Conservation (phyloP, 2,113 vertebrate species). For the Montifringilla adamsi region DNA sequence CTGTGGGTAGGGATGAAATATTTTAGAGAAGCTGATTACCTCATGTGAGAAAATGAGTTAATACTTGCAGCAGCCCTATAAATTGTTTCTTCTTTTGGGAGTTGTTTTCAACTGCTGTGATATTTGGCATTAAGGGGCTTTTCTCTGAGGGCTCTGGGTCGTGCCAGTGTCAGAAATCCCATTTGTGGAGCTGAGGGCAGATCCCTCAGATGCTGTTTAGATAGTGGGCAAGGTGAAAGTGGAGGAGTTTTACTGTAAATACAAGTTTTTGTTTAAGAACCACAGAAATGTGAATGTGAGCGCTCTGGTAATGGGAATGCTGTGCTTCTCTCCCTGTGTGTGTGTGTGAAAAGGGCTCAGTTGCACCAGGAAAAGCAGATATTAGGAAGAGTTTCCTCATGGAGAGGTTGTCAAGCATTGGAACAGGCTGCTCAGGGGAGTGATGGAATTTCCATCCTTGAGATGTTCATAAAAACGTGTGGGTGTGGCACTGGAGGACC, state of each 20-base stretch:
- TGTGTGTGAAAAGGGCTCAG: not conserved
- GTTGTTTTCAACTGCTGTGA: fast-evolving
- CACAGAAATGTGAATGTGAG: not conserved
- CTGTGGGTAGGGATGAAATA: slow-evolving; percentile 10
- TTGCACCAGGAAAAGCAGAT: too few relatives aligned
- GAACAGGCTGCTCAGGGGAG: not conserved
- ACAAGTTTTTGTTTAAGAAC: not conserved
- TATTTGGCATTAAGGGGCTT: not conserved
- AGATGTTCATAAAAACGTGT: fast-evolving
- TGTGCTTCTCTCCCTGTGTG: fast-evolving
- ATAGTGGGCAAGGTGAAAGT: not conserved
- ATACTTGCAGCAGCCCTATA: not conserved
- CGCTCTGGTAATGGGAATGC: fast-evolving
- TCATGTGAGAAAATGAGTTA: slow-evolving; percentile 1
- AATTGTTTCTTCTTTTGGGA: not conserved
- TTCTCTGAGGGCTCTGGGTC: not conserved
- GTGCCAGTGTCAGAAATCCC: not conserved
- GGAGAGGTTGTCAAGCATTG: not conserved
- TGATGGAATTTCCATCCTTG: not conserved
- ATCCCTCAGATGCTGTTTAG: not conserved
- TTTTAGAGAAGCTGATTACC: not conserved
- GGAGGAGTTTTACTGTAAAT: not conserved
- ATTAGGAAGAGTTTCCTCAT: fast-evolving
- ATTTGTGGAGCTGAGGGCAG: not conserved
- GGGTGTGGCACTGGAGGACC: fast-evolving